Base-by-base conservation (phyloP, 2,113 vertebrate species). In the Gila orcuttii region DNA sequence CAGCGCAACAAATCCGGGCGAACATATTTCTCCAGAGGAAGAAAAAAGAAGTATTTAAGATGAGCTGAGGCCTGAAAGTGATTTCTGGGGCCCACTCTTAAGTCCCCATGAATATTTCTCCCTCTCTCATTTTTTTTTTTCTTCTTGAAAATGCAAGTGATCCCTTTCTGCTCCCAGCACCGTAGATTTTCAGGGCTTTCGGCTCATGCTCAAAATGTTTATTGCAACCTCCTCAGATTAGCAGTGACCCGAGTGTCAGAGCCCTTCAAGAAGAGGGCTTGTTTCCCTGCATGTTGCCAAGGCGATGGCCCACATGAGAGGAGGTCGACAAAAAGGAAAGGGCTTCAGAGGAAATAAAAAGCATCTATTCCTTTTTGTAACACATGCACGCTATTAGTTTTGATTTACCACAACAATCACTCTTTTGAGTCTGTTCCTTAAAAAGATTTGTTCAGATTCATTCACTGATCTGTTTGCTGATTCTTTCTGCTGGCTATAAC, bases 281-380 rank as follows among this genome's bases (percentile, higher is more conserved):
- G 89, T 93, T 94, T 94, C 90, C 91, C 84, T 57, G 80, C 88
- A 89, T 87, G 92, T 95, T 95, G 92, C 94, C 94, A 94, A 90
- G 94, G 94, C 76, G 21, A 94, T 94, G 90, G 90, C 91, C 90
- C 77, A 88, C 88, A 84, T 89, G 89, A 92, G 86, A 88, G 91
- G 86, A 91, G 90, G 91, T 93, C 89, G 87, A 85, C 87, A 88
- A 77, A 90, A 87, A 86, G 36, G 77, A 86, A 79, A 33, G 42
- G 75, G 57, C 79, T 86, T 45, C 50, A 64, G 89, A 68, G 64
- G 83, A 57, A 90, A 86, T 50, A 83, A 60, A 79, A 74, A 86
- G 68, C 33, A 77, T 76, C 73, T 55, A 69, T 75, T 73, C 64
- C 31, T 64, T 76, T 69, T 85, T 85, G 77, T 74, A 85, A 87